These are phyloP conservation scores for Willisornis vidua DNA, from an alignment of 2,113 vertebrate genomes.

Conservation along the genomic window DNA sequence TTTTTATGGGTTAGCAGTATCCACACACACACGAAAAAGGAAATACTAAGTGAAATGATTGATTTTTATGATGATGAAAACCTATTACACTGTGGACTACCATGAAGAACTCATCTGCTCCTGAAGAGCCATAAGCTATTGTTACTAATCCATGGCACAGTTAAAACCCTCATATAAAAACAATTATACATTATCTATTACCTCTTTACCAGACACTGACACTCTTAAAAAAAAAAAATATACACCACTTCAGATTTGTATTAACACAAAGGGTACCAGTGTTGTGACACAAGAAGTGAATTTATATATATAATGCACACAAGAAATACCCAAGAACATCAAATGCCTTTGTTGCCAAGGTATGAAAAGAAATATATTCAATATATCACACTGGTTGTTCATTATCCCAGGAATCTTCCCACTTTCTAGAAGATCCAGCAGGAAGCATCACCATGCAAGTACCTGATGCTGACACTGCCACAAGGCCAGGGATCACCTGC, in stretches of 20 bases:
- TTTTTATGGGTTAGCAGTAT: constrained; percentile 13
- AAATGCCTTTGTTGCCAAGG: neutral
- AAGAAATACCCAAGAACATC: neutral
- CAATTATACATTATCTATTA: neutral
- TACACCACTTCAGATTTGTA: neutral
- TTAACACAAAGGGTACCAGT: neutral
- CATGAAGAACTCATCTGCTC: constrained; percentile 29
- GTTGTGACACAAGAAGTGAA: neutral
- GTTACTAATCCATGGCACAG: neutral
- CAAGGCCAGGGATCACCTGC: neutral
- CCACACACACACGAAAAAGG: constrained; percentile 8
- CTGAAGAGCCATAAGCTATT: constrained; percentile 4
- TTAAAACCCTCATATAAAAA: constrained; percentile 4
- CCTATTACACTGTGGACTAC: constrained; percentile 24
- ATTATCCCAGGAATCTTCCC: neutral
- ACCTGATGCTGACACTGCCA: neutral
- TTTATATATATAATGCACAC: neutral
- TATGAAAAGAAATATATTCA: neutral
- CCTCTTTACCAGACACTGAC: neutral
- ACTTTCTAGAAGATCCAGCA: neutral
- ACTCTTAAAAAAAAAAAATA: neutral
- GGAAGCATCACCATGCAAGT: neutral
- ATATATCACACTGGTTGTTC: neutral
- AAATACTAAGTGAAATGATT: constrained; percentile 29
- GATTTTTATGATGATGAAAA: constrained; percentile 43